Conservation (phyloP, 2,797 vertebrate genomes). For the Streptopelia turtur region DNA sequence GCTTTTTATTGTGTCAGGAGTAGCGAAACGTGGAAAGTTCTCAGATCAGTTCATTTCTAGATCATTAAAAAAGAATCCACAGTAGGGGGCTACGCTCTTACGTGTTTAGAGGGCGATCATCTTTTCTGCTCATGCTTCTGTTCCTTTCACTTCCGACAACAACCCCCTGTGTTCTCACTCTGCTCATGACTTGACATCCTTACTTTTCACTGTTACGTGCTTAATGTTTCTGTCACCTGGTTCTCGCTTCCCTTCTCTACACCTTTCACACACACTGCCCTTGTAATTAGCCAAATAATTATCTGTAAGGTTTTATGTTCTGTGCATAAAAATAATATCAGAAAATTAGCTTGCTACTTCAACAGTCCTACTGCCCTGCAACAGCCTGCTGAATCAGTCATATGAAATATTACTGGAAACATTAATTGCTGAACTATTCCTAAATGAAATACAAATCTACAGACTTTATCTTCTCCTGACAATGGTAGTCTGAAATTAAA, state of each 20-base stretch:
- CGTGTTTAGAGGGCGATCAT: not conserved
- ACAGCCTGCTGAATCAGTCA: slow-evolving; percentile 13
- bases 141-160: not conserved
- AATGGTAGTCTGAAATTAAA: not conserved
- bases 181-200: not conserved
- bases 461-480: not conserved
- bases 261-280: not conserved
- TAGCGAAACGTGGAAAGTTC: not conserved
- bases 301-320: not conserved
- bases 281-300: slow-evolving; percentile 11
- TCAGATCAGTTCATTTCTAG: not conserved
- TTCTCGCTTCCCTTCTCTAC: not conserved
- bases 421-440: slow-evolving; percentile 5
- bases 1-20: not conserved
- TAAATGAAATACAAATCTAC: slow-evolving; percentile 11
- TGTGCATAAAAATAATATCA: not conserved
- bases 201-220: not conserved
- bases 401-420: slow-evolving; percentile 5
- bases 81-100: not conserved
- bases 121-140: not conserved
- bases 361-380: not conserved
- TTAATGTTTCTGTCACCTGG: not conserved
- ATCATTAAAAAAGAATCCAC: not conserved
- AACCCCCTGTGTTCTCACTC: not conserved
- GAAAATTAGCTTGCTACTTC: not conserved